Percentiles rank a stretch among this genome's conserved stretches.
Conservation (phyloP, 2,797 vertebrate species). For the Poeciliopsis presidionis region DNA sequence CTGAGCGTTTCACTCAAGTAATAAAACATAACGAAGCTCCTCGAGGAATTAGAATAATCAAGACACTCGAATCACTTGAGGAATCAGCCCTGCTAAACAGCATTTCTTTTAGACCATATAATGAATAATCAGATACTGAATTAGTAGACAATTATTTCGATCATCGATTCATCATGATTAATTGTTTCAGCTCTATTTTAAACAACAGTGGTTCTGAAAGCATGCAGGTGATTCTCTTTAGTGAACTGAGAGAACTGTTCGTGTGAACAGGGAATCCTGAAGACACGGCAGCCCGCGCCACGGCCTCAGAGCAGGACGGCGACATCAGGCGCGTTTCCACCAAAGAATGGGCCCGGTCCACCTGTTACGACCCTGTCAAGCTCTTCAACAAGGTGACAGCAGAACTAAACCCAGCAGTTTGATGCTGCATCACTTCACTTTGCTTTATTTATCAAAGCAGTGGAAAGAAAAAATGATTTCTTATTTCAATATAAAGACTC, state of each 20-base stretch:
- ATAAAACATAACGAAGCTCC: too few species aligned
- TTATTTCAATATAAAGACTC: background rate
- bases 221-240: too few species aligned
- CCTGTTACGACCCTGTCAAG: conserved; percentile 91
- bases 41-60: too few species aligned
- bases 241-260: background rate
- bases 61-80: too few species aligned
- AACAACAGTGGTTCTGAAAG: too few species aligned
- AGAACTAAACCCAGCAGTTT: background rate
- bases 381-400: conserved; percentile 94
- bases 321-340: conserved; percentile 96
- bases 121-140: too few species aligned
- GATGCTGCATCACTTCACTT: background rate
- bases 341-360: conserved; percentile 96
- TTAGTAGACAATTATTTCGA: too few species aligned
- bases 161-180: too few species aligned
- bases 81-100: too few species aligned
- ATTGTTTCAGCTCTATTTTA: too few species aligned
- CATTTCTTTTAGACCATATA: too few species aligned
- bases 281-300: conserved; percentile 89
- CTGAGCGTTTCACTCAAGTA: too few species aligned
- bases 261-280: conserved; percentile 88
- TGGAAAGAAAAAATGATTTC: background rate
- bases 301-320: conserved; percentile 91
- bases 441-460: background rate